Evolutionary conservation across 2,888 invertebrate genomes (phyloP), one percentile per base, ranked within the genome.

Genomic region (Neuroscelio doddi): DNA sequence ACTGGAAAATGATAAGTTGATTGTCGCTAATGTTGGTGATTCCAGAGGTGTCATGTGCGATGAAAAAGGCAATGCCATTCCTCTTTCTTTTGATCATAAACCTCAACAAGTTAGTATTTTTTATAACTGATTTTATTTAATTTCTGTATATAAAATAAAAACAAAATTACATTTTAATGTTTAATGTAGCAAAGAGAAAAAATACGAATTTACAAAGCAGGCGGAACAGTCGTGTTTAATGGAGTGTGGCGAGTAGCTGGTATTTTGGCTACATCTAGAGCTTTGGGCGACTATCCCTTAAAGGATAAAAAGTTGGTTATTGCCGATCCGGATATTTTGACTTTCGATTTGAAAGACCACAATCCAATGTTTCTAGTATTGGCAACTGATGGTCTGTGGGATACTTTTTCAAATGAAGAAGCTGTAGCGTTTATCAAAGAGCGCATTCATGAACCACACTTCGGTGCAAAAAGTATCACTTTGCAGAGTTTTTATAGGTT

Each of bases 241-340:
- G 97, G 97, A 24, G 97, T 97, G 0, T 97, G 97, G 97, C 87
- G 97, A 73, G 97, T 97, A 2, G 96, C 95, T 49, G 97, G 97
- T 3, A 95, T 97, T 71, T 87, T 97, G 71, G 97, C 97, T 8
- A 97, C 96, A 26, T 96, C 96, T 7, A 87, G 97, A 68, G 97
- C 98, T 1, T 89, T 98, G 77, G 98, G 96, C 12, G 98, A 98
- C 86, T 97, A 95, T 85, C 96, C 97, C 1, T 86, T 98, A 15
- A 98, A 98, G 86, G 96, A 96, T 81, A 93, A 93, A 81, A 95
- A 93, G 82, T 90, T 96, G 79, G 94, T 98, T 55, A 97, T 96
- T 71, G 97, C 97, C 1, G 95, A 97, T 84, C 98, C 98, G 4
- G 97, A 98, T 83, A 94, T 98, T 72, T 87, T 96, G 74, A 93